Conservation (phyloP, 2,888 invertebrate genomes). For the Exephanes ischioxanthus region DNA sequence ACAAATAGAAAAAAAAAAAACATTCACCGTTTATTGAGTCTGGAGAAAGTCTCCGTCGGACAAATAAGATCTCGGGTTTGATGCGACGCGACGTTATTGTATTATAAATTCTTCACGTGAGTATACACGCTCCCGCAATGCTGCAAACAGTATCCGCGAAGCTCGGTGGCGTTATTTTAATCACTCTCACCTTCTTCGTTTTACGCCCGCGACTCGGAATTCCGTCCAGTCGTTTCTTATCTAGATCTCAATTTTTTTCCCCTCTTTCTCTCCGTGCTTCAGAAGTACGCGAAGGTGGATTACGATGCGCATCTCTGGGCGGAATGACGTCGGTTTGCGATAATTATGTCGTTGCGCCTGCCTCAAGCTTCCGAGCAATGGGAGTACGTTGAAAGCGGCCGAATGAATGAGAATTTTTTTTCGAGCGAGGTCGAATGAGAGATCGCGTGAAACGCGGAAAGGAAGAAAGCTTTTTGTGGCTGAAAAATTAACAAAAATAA, state of each 20-base stretch:
- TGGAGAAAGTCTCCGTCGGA: conserved; percentile 74
- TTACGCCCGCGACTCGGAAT: conserved; percentile 39
- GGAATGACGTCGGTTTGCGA: conserved; percentile 38
- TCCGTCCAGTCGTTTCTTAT: conserved; percentile 37
- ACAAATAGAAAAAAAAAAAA: conserved; percentile 3
- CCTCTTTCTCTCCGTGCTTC: conserved; percentile 1
- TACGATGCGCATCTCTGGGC: not conserved
- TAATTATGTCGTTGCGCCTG: conserved; percentile 31
- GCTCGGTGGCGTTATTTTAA: conserved; percentile 40
- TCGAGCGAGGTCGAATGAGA: conserved; percentile 7
- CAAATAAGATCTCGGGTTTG: conserved; percentile 61
- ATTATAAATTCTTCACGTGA: conserved; percentile 29
- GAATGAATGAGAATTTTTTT: conserved; percentile 20
- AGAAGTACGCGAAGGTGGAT: conserved; percentile 6
- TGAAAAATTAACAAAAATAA: conserved; percentile 4
- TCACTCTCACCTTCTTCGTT: conserved; percentile 48
- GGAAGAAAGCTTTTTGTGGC: conserved; percentile 22
- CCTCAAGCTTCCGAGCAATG: conserved; percentile 4
- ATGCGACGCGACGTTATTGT: conserved; percentile 56
- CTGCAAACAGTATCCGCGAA: conserved; percentile 16
- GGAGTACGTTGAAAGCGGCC: conserved; percentile 12
- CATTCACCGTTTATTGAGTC: conserved; percentile 49
- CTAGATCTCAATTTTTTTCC: conserved; percentile 30
- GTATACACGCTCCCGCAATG: conserved; percentile 10
- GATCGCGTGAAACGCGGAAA: not conserved